phyloP scores from a whole-genome alignment of 1,140 invertebrate species.

The Triops longicaudatus region DNA sequence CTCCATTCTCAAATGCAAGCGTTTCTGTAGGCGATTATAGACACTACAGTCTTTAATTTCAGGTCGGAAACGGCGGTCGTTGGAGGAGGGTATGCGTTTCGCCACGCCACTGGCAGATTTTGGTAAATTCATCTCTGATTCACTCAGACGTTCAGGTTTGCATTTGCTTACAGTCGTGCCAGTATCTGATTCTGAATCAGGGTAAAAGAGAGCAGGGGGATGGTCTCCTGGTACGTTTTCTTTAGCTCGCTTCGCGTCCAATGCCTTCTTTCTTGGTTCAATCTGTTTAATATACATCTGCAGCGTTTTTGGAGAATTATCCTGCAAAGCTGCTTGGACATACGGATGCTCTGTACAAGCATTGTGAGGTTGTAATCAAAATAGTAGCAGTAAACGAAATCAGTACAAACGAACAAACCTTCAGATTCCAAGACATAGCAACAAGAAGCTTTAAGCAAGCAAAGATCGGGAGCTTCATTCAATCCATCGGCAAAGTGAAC shows the following conservation, averaged over 20 bases:
- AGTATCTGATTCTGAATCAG: not conserved
- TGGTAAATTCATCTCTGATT: not conserved
- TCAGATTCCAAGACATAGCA: slow-evolving; percentile 7
- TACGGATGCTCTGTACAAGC: not conserved
- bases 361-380: too few species aligned
- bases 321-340: not conserved
- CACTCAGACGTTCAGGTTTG: not conserved
- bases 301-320: not conserved
- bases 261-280: not conserved
- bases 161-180: not conserved
- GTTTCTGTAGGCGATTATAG: not conserved
- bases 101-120: not conserved
- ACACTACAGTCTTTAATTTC: not conserved
- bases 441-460: not conserved
- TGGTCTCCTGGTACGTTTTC: not conserved
- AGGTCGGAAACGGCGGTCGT: not conserved
- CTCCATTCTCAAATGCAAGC: not conserved
- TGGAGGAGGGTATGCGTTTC: not conserved
- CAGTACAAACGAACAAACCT: not conserved
- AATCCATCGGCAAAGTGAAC: not conserved
- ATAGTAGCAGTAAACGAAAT: not conserved
- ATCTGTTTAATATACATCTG: not conserved
- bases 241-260: not conserved
- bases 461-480: not conserved
- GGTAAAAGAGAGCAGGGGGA: not conserved